Conservation (phyloP, 2,113 vertebrate genomes). For the Lophochroa leadbeateri region DNA sequence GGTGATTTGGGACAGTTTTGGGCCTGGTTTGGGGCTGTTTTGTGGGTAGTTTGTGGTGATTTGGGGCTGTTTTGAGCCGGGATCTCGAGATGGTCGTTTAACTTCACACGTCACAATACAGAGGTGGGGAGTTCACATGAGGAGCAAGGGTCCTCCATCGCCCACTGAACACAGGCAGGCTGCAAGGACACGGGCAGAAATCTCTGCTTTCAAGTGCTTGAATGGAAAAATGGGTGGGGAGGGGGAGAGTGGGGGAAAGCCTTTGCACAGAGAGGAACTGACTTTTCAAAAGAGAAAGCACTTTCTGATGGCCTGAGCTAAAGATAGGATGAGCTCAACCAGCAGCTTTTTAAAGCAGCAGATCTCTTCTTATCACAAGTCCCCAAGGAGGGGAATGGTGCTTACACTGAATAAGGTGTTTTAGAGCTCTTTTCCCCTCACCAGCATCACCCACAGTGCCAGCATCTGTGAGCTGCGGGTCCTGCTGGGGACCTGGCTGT, state of each 20-base stretch:
- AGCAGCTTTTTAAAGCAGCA: conserved; percentile 35
- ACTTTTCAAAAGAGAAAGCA: neutral
- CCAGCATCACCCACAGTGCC: neutral
- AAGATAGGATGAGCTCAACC: conserved; percentile 12
- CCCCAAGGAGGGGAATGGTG: neutral
- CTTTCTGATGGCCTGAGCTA: conserved; percentile 19
- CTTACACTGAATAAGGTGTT: accelerated
- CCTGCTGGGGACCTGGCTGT: neutral
- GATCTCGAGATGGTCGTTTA: accelerated
- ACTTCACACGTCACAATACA: accelerated
- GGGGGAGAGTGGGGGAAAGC: accelerated
- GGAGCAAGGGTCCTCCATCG: neutral
- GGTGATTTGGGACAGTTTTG: too few species aligned
- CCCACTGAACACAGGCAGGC: accelerated
- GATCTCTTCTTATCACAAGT: neutral
- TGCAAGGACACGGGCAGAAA: neutral
- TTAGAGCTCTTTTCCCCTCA: neutral
- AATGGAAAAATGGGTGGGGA: neutral
- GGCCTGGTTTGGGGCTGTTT: too few species aligned
- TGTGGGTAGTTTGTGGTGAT: too few species aligned
- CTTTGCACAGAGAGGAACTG: neutral
- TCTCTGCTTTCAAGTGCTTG: neutral
- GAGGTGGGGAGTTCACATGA: neutral
- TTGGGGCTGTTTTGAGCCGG: too few species aligned
- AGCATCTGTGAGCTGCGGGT: accelerated